Conservation (phyloP, 2,113 vertebrate genomes). For the Okapia johnstoni region DNA sequence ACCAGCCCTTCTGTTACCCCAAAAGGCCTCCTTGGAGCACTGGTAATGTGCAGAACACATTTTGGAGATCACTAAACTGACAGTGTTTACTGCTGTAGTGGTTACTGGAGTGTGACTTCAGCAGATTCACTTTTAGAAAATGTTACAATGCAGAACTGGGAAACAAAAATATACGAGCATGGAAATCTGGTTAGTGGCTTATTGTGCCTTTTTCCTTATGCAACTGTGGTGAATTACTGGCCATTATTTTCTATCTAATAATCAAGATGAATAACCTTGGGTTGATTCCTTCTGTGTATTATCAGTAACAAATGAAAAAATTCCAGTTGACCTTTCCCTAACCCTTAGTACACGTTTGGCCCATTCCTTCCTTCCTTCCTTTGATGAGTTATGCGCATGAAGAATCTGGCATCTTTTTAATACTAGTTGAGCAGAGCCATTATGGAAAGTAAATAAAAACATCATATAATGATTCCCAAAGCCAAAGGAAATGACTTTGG, state of each 20-base stretch:
- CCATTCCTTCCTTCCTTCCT: neutral
- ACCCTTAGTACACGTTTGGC: neutral
- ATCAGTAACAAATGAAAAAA: neutral
- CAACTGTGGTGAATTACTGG: neutral
- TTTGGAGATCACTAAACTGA: neutral
- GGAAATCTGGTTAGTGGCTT: neutral
- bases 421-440: slow-evolving; percentile 7
- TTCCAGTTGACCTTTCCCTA: neutral
- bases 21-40: neutral
- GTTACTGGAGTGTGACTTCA: neutral
- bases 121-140: neutral
- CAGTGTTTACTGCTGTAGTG: neutral
- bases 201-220: neutral
- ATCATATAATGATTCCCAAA: neutral
- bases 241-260: neutral
- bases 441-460: slow-evolving; percentile 9
- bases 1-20: neutral
- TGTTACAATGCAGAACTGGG: neutral
- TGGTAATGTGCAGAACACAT: neutral
- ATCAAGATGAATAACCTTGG: neutral
- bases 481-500: slow-evolving; percentile 9
- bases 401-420: neutral
- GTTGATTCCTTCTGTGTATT: neutral
- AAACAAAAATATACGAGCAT: neutral
- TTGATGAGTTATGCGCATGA: neutral